Evolutionary conservation across 2,797 vertebrate species (phyloP), one percentile per base, ranked within the genome.

Genomic region (Gallinago stenura): DNA sequence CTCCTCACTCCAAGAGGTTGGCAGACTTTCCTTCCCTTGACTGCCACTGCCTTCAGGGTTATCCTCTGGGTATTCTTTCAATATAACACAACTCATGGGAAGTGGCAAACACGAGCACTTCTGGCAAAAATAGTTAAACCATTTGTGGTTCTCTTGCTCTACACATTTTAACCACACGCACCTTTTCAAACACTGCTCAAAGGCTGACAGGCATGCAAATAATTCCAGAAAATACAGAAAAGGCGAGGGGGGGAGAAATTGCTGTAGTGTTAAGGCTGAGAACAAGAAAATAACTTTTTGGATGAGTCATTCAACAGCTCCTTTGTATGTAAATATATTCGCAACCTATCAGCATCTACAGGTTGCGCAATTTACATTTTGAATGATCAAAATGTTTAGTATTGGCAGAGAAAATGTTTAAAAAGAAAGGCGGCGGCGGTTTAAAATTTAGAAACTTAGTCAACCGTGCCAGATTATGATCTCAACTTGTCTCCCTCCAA

Each of bases 341-440:
- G 18, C 48, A 95, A 76, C 62, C 81, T 93, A 88, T 97, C 95
- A 96, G 95, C 81, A 92, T 96, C 62, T 77, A 82, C 71, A 80
- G 96, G 89, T 96, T 97, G 91, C 72, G 89, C 73, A 95, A 97
- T 98, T 97, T 97, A 96, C 95, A 97, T 97, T 97, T 94, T 93
- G 96, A 97, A 97, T 95, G 95, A 97, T 97, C 97, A 94, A 88
- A 94, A 90, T 77, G 96, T 93, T 97, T 97, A 97, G 93, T 89
- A 85, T 89, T 73, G 79, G 95, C 97, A 97, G 73, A 76, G 93
- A 96, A 97, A 97, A 97, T 97, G 89, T 95, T 96, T 97, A 73
- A 97, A 97, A 92, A 97, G 54, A 62, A 79, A 94, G 94, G 94
- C 90, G 87, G 89, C n/a, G 35, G 89, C 5, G 82, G 91, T 96